Conservation (phyloP, 2,888 invertebrate species). For the Antheraea yamamai region DNA sequence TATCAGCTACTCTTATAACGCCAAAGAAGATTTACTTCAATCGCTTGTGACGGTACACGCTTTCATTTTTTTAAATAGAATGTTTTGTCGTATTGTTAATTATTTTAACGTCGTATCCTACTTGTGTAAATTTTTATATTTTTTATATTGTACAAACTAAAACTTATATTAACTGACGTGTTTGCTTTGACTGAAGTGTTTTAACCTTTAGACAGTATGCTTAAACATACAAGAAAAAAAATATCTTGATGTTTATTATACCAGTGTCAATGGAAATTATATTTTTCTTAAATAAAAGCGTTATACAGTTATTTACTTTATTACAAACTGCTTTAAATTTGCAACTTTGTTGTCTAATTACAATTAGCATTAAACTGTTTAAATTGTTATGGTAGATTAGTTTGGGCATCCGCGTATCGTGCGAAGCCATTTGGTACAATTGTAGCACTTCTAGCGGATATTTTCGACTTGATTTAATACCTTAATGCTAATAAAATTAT, state of each 20-base stretch:
- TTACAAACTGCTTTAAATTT: background rate
- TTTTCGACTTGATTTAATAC: background rate
- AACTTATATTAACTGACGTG: background rate
- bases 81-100: too few relatives aligned
- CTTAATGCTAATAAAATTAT: background rate
- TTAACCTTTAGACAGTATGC: conserved; percentile 1
- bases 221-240: too few relatives aligned
- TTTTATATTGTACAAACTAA: background rate
- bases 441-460: background rate
- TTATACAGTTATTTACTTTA: background rate
- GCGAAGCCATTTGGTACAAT: background rate
- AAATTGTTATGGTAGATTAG: conserved; percentile 7
- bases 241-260: too few relatives aligned
- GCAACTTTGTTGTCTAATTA: background rate
- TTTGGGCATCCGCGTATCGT: background rate
- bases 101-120: background rate
- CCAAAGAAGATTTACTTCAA: too few relatives aligned
- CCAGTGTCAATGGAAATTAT: background rate
- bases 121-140: background rate
- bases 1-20: too few relatives aligned
- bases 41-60: too few relatives aligned
- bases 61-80: too few relatives aligned
- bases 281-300: background rate
- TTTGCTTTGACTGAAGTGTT: background rate
- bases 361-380: background rate